Base-by-base conservation (phyloP, 2,888 invertebrate genomes). In the Cerastis leucographa region DNA sequence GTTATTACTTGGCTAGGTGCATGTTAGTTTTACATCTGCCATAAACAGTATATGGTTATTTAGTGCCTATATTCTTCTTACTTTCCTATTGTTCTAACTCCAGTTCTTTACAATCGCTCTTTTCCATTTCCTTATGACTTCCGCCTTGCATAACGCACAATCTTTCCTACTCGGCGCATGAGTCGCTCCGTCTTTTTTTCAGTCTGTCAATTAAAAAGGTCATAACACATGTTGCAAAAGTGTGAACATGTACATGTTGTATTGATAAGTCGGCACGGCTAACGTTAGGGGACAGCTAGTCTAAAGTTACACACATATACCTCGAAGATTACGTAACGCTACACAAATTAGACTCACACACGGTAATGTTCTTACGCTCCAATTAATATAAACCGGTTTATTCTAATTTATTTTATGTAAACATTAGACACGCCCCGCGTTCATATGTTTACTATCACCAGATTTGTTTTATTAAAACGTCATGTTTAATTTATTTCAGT, bases 311-410 rank as follows among this genome's bases (percentile, higher is more conserved):
- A 87, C 83, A 84, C 78, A 74, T 65, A 8, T 56, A 49, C 25
- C 25, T 76, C 83, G 25, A 76, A 9, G 25, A n/a, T 89, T 88
- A 84, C 81, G 73, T 85, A 85, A 88, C 70, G 42, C 74, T 81
- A 25, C 78, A 88, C 88, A 88, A 89, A 88, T 88, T 89, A 89
- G 85, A 89, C 83, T 86, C 88, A 86, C 88, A 89, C 89, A 91
- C 88, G 89, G 92, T 94, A 93, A 93, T 93, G 92, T 93, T 94
- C 92, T 95, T 93, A 93, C 92, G 95, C 95, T 94, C 95, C 92
- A 96, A 94, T 95, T 95, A 92, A 90, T 87, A 86, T 71, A 87
- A 89, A 94, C 94, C 91, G 93, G 94, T 94, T 93, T 80, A 88
- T 89, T 90, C 87, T 90, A 91, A 92, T 90, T 89, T 89, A 90